Conservation (phyloP, 37 sponge, comb jelly and placozoan genomes). For the Hormiphora californensis region DNA sequence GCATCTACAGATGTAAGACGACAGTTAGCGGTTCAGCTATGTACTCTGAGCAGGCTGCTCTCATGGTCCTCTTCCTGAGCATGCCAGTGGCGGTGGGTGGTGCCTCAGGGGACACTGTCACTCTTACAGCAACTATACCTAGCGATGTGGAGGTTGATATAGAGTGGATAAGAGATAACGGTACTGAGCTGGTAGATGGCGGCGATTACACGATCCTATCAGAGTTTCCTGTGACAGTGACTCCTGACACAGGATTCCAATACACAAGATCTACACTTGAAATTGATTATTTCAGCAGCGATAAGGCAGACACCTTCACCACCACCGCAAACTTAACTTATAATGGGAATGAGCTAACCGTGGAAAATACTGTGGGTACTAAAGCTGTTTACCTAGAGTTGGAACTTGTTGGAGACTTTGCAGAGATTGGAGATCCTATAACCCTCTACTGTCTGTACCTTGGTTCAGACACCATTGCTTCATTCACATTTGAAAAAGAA, state of each 20-base stretch:
- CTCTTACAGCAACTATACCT: not conserved
- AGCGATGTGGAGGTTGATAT: conserved; percentile 1
- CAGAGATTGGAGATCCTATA: not conserved
- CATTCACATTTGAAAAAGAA: not conserved
- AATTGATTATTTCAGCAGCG: not conserved
- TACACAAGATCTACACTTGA: not conserved
- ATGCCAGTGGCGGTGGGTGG: not conserved
- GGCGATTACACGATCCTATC: not conserved
- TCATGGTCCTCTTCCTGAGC: not conserved
- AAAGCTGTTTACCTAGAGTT: not conserved
- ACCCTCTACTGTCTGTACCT: conserved; percentile 13
- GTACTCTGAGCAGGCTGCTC: not conserved
- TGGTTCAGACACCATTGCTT: not conserved
- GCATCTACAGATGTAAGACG: conserved; percentile 26
- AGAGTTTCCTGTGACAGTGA: too few relatives aligned
- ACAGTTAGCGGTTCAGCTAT: not conserved
- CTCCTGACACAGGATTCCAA: not conserved
- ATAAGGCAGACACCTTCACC: not conserved
- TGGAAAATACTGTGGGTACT: not conserved
- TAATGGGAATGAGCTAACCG: not conserved
- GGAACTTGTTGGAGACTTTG: not conserved
- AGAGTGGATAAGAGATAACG: not conserved
- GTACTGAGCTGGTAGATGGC: not conserved
- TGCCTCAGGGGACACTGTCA: not conserved
- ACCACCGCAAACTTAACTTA: not conserved